These are phyloP conservation scores for Pionites leucogaster DNA, from an alignment of 2,113 vertebrate genomes.

Conservation along the genomic window DNA sequence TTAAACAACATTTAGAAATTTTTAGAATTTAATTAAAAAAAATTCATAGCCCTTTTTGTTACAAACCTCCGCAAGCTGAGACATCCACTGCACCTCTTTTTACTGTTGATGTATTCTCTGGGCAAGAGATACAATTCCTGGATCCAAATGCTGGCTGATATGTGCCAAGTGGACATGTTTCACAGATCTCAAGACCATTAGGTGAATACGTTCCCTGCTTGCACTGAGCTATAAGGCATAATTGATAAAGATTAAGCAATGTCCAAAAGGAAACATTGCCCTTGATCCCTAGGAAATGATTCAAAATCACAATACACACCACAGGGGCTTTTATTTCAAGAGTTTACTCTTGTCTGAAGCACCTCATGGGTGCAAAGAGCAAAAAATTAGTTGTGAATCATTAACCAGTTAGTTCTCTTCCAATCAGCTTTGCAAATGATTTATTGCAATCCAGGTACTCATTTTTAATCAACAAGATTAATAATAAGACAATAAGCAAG, in stretches of 20 bases:
- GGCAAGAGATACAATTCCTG: slow-evolving; percentile 84
- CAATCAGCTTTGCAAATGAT: neutral
- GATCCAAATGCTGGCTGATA: slow-evolving; percentile 87
- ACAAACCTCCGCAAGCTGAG: slow-evolving; percentile 91
- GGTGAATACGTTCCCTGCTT: slow-evolving; percentile 91
- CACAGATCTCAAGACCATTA: slow-evolving; percentile 93
- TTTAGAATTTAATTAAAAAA: neutral
- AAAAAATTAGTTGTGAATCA: neutral
- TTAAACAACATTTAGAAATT: neutral
- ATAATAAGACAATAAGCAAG: neutral
- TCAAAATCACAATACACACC: neutral
- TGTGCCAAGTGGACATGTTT: slow-evolving; percentile 91
- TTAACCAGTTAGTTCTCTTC: neutral
- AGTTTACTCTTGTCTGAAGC: neutral
- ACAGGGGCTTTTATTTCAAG: neutral
- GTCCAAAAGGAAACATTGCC: neutral
- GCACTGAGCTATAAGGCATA: slow-evolving; percentile 86
- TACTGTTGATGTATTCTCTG: slow-evolving; percentile 87
- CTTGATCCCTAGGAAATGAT: neutral
- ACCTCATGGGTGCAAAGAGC: neutral
- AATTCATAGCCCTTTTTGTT: neutral
- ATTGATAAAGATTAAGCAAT: neutral
- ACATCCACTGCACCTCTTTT: slow-evolving; percentile 89
- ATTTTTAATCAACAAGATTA: neutral
- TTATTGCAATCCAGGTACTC: neutral